A percentile compares a stretch with the other conserved stretches of the same genome.
phyloP scores from a whole-genome alignment of 2,888 invertebrate genomes.

The Tiliacea aurago region DNA sequence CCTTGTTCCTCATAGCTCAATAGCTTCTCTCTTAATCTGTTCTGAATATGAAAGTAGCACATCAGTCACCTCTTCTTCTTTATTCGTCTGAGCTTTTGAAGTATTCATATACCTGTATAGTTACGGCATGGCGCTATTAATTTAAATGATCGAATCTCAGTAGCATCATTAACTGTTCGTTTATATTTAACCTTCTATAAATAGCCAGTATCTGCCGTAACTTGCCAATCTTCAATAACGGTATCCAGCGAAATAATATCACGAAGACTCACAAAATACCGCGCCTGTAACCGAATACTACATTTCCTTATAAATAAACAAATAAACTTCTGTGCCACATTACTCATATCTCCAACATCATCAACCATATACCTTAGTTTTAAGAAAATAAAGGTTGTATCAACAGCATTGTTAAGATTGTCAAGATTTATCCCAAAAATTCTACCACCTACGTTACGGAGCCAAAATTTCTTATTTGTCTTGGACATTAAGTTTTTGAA shows the following conservation, averaged over 20 bases:
- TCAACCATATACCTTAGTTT: constrained; percentile 56
- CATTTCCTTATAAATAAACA: constrained; percentile 81
- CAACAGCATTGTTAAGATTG: constrained; percentile 57
- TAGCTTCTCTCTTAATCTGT: neutral
- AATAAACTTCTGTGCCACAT: constrained; percentile 67
- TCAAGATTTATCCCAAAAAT: constrained; percentile 72
- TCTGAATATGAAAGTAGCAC: neutral
- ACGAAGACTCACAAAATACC: constrained; percentile 76
- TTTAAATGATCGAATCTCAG: neutral
- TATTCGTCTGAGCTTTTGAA: no score
- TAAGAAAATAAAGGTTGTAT: constrained; percentile 41
- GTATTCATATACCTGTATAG: no score
- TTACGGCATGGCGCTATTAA: neutral
- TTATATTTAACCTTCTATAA: constrained; percentile 53
- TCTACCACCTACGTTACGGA: constrained; percentile 79
- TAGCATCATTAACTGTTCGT: neutral
- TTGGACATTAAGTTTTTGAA: constrained; percentile 80
- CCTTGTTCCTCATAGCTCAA: no score
- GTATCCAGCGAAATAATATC: constrained; percentile 78
- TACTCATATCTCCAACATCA: constrained; percentile 14
- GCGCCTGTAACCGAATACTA: constrained; percentile 83
- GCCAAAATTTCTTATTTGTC: constrained; percentile 84
- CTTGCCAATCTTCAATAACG: constrained; percentile 75
- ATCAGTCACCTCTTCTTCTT: neutral
- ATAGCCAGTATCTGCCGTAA: constrained; percentile 60